A percentile compares a stretch with the other conserved stretches of the same genome.
Evolutionary conservation across 53 echinoderm and acorn worm species (phyloP).

Genomic region (Zoroaster sp.): DNA sequence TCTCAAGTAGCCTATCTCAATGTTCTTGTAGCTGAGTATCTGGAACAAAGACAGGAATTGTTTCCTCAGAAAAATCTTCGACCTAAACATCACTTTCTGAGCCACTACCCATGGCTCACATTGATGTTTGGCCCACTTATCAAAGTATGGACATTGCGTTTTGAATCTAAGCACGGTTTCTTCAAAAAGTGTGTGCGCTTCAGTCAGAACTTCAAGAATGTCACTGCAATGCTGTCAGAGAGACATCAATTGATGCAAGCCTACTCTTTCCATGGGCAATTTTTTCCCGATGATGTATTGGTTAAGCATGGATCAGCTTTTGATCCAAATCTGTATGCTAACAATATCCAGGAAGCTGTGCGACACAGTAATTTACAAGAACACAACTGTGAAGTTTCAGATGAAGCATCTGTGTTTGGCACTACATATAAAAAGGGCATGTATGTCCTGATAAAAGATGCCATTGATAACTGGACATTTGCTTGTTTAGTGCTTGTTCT

Average conservation of each 20-base stretch:
- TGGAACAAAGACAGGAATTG: slow-evolving; percentile 32
- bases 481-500: slow-evolving; percentile 55
- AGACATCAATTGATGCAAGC: slow-evolving; percentile 67
- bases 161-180: slow-evolving; percentile 48
- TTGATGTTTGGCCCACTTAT: slow-evolving; percentile 61
- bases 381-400: slow-evolving; percentile 12
- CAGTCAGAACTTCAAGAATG: slow-evolving; percentile 63
- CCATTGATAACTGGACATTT: slow-evolving; percentile 19
- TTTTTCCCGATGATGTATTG: slow-evolving; percentile 37
- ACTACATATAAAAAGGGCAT: slow-evolving; percentile 48
- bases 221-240: slow-evolving; percentile 61
- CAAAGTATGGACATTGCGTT: slow-evolving; percentile 46
- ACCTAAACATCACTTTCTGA: slow-evolving; percentile 68
- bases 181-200: slow-evolving; percentile 37
- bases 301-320: neutral
- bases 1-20: slow-evolving; percentile 52
- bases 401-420: slow-evolving; percentile 34
- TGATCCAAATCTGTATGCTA: slow-evolving; percentile 5
- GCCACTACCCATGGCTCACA: slow-evolving; percentile 40
- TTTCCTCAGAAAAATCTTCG: slow-evolving; percentile 52
- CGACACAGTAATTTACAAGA: neutral
- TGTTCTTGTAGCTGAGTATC: slow-evolving; percentile 60
- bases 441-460: slow-evolving; percentile 11
- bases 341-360: slow-evolving; percentile 19
- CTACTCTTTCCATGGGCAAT: slow-evolving; percentile 36